A percentile compares a stretch with the other conserved stretches of the same genome.
These are phyloP conservation scores for Pegoplata infirma DNA, from an alignment of 2,888 invertebrate genomes.

Conservation along the genomic window DNA sequence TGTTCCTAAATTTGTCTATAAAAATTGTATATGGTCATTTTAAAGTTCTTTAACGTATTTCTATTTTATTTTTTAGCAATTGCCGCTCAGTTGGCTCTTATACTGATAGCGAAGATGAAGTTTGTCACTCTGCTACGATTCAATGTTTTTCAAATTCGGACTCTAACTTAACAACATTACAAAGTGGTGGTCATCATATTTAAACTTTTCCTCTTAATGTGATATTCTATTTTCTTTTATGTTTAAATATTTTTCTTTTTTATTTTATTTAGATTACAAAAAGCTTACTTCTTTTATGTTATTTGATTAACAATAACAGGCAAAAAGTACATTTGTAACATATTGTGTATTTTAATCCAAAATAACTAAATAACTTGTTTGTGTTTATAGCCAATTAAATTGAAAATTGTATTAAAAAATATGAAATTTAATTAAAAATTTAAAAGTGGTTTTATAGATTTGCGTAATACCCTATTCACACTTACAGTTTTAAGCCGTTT, in stretches of 20 bases:
- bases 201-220: slow-evolving; percentile 51
- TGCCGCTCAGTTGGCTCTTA: slow-evolving; percentile 76
- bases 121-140: slow-evolving; percentile 58
- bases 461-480: no score
- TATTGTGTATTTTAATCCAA: slow-evolving; percentile 50
- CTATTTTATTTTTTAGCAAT: slow-evolving; percentile 65
- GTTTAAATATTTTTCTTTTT: slow-evolving; percentile 25
- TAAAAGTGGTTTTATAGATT: slow-evolving; percentile 3
- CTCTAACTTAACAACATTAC: slow-evolving; percentile 69
- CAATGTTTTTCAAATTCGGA: slow-evolving; percentile 73
- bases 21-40: no score
- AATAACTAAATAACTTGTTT: slow-evolving; percentile 48
- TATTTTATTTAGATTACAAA: neutral
- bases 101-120: slow-evolving; percentile 73
- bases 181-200: slow-evolving; percentile 50
- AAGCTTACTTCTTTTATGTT: slow-evolving; percentile 39
- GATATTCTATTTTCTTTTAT: slow-evolving; percentile 53
- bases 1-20: neutral
- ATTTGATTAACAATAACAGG: slow-evolving; percentile 32
- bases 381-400: slow-evolving; percentile 57
- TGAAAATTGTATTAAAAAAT: slow-evolving; percentile 14
- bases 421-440: slow-evolving; percentile 24
- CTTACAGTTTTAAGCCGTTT: no score
- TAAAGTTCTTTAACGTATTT: no score
- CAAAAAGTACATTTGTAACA: slow-evolving; percentile 45